Evolutionary conservation across 2,797 vertebrate genomes (phyloP).

Genomic region (Sarcoramphus papa): DNA sequence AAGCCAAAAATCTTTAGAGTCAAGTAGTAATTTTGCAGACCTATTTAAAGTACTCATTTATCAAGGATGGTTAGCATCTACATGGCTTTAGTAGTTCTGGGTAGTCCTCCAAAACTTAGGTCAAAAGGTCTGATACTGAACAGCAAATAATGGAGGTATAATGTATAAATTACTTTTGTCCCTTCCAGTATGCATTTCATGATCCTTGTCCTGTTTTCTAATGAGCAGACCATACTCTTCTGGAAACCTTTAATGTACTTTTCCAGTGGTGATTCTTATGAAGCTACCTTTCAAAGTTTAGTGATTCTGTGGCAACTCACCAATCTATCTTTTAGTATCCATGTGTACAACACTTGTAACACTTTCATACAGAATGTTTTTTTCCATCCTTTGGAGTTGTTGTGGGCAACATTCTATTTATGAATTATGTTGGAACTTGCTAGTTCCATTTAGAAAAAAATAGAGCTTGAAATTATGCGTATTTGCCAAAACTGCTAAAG

Average conservation of each 20-base stretch:
- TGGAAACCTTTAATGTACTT: neutral
- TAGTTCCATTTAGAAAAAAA: neutral
- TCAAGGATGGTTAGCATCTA: neutral
- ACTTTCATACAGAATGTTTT: neutral
- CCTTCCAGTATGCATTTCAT: neutral
- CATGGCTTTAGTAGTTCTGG: neutral
- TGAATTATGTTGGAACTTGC: neutral
- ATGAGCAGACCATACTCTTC: neutral
- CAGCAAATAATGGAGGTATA: neutral
- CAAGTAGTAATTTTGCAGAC: neutral
- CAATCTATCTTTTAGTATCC: neutral
- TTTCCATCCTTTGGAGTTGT: neutral
- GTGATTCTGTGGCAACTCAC: neutral
- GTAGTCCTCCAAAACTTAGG: neutral
- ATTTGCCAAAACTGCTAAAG: neutral
- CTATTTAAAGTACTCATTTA: neutral
- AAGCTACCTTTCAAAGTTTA: neutral
- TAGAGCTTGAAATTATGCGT: neutral
- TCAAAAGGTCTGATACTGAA: neutral
- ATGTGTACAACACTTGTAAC: neutral
- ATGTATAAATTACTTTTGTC: neutral
- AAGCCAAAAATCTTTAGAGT: neutral
- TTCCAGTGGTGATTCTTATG: neutral
- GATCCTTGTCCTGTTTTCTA: neutral
- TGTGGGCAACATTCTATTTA: neutral